A percentile compares a stretch with the other conserved stretches of the same genome.
Evolutionary conservation across 2,888 invertebrate genomes (phyloP).

Genomic region (Toxonevra muliebris): DNA sequence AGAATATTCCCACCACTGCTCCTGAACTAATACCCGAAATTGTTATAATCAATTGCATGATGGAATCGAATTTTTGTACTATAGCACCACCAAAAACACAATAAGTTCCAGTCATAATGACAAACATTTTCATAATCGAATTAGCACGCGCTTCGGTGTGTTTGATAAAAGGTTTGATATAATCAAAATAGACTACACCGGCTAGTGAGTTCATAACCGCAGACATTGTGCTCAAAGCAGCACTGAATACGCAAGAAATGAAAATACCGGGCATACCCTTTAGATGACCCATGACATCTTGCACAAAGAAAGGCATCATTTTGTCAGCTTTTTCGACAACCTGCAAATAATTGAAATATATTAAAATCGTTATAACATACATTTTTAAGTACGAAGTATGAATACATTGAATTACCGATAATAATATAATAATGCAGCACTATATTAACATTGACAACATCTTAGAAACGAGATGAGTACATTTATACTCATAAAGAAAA

Average conservation of each 20-base stretch:
- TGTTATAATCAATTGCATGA: slow-evolving; percentile 66
- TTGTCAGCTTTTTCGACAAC: slow-evolving; percentile 65
- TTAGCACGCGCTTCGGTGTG: slow-evolving; percentile 66
- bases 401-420: too few relatives aligned
- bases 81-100: slow-evolving; percentile 69
- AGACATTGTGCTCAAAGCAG: slow-evolving; percentile 70
- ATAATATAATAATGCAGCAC: too few relatives aligned
- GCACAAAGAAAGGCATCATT: slow-evolving; percentile 70
- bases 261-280: slow-evolving; percentile 71
- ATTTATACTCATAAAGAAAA: too few relatives aligned
- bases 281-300: slow-evolving; percentile 67
- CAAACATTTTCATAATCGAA: slow-evolving; percentile 65
- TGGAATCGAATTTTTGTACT: slow-evolving; percentile 66
- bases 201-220: slow-evolving; percentile 68
- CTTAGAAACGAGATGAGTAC: too few relatives aligned
- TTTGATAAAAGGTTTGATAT: slow-evolving; percentile 64
- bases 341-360: slow-evolving; percentile 34
- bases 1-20: slow-evolving; percentile 73
- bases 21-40: slow-evolving; percentile 68
- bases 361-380: neutral
- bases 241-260: slow-evolving; percentile 71
- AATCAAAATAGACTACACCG: slow-evolving; percentile 70
- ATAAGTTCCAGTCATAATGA: slow-evolving; percentile 67
- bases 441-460: too few relatives aligned
- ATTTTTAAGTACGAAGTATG: neutral